Conservation (phyloP, 2,113 vertebrate species). For the Brienomyrus brachyistius region DNA sequence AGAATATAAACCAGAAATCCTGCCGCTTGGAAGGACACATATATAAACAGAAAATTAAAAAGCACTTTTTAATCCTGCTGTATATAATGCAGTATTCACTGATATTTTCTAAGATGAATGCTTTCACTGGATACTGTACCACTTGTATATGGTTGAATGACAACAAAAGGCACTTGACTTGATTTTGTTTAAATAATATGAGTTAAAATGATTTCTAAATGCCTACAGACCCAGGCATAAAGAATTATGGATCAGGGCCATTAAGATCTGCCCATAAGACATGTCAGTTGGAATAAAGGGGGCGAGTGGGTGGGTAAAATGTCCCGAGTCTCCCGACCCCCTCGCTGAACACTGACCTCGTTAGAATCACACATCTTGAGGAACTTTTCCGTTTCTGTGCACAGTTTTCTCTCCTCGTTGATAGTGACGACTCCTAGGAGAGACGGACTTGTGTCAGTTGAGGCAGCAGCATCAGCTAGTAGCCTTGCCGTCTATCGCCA, state of each 20-base stretch:
- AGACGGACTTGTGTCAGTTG: neutral
- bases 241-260: neutral
- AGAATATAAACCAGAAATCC: neutral
- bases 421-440: constrained; percentile 78
- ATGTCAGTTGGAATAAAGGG: neutral
- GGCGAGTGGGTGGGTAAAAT: neutral
- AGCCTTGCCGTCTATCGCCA: neutral
- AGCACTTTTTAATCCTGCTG: neutral
- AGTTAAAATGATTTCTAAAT: neutral
- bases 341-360: constrained; percentile 66
- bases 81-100: neutral
- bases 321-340: neutral
- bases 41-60: neutral
- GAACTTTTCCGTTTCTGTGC: constrained; percentile 82
- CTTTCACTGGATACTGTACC: neutral
- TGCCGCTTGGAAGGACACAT: neutral
- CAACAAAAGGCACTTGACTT: neutral
- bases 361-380: constrained; percentile 90
- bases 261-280: neutral
- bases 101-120: neutral
- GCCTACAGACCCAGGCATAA: neutral
- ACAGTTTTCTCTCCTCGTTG: constrained; percentile 85
- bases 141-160: neutral
- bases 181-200: neutral
- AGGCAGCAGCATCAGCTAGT: too few relatives aligned